Base-by-base conservation (phyloP, 92 coral and sea anemone genomes). In the Palythoa grandiflora region DNA sequence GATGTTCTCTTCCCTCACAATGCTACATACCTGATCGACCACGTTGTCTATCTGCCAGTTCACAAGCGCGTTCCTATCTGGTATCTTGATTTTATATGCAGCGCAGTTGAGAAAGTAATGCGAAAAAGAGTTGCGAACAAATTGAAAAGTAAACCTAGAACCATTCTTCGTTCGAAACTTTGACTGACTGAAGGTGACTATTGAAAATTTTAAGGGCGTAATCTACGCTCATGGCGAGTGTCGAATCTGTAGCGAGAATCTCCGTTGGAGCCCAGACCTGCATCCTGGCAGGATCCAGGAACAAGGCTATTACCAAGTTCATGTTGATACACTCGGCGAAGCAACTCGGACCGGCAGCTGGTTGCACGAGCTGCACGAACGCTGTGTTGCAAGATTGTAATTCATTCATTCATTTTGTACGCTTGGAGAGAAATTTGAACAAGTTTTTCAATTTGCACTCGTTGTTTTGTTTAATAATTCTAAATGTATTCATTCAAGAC, bases 31-130 rank as follows among this genome's bases (percentile, higher is more conserved):
- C 76, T 97, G 51, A 97, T 97, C 9, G 93, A 95, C 55, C 99
- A 97, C 77, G 99, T 95, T 8, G 37, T 97, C 84, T 97, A 97
- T 83, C 87, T 97, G 9, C 99, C 99, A 54, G 99, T 97, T 17
- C 99, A 97, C 73, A 97, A 93, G 83, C 87, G 95, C 48, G 98
- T 95, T 38, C 96, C 98, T 10, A 80, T 95, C 44, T 87, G 94
- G 94, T 93, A 95, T 87, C 93, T 97, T 59, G 96, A 91, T 40
- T 84, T 73, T 38, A 79, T 97, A 55, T 97, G 99, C 71, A 73
- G 48, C 70, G 94, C 93, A 2, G 93, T 97, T 28, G 93, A 93
- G 73, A 97, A 94, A 68, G 98, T 97, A 4, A 95, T 95, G 96
- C 90, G 72, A 51, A 83, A 91, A 63, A 87, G 96, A 68, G 40